These are phyloP conservation scores for Urocolius indicus DNA, from an alignment of 2,113 vertebrate species.

Conservation along the genomic window DNA sequence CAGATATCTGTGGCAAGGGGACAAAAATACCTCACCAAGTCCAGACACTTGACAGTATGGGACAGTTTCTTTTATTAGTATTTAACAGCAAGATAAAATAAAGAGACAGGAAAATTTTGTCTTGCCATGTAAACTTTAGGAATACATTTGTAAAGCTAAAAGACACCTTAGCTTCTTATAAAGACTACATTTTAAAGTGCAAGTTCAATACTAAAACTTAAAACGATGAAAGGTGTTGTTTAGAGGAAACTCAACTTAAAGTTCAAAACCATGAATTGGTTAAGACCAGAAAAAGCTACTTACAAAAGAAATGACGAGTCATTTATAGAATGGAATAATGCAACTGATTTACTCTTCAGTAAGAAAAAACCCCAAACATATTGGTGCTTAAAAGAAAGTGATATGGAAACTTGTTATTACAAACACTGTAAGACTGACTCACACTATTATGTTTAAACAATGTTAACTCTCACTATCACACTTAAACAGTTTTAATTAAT, in stretches of 20 bases:
- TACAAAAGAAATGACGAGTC: neutral
- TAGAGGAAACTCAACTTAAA: neutral
- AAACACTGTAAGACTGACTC: neutral
- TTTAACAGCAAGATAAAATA: neutral
- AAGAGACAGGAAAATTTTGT: neutral
- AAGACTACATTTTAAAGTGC: neutral
- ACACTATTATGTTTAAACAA: neutral
- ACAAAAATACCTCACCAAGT: neutral
- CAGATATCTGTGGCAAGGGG: neutral
- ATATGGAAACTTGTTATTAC: neutral
- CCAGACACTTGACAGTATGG: neutral
- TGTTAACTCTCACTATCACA: conserved; percentile 2
- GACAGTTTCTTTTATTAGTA: neutral
- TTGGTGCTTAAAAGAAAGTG: neutral
- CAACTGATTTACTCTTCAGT: neutral
- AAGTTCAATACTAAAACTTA: neutral
- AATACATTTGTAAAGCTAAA: neutral
- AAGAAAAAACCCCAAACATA: neutral
- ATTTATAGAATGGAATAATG: neutral
- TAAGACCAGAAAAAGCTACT: neutral
- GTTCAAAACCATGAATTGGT: neutral
- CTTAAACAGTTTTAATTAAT: neutral
- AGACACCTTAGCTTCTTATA: neutral
- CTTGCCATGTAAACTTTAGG: neutral
- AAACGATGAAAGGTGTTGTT: neutral